Evolutionary conservation across 1,140 invertebrate species (phyloP).

Genomic region (Nautilus pompilius): DNA sequence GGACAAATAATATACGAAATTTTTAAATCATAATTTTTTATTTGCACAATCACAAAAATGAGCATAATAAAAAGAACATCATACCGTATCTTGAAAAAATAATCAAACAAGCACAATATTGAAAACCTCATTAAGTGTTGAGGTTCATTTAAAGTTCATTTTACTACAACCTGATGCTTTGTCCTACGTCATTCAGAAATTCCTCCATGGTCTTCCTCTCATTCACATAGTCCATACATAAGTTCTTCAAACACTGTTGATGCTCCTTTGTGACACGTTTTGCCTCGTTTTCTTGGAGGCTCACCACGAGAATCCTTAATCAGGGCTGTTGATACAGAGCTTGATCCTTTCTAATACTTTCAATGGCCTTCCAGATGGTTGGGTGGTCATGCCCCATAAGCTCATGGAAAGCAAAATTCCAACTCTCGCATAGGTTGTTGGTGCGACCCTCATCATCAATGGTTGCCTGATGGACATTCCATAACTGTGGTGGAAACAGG

Average conservation of each 20-base stretch:
- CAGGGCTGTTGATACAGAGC: neutral
- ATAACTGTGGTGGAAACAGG: conserved; percentile 3
- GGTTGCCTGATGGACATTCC: conserved; percentile 12
- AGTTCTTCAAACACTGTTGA: neutral
- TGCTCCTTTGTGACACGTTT: neutral
- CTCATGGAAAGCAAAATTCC: conserved; percentile 7
- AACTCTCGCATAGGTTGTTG: conserved; percentile 13
- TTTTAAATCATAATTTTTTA: no score
- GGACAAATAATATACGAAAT: no score
- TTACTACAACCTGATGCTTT: no score
- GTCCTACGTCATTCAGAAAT: no score
- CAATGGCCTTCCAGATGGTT: conserved; percentile 1
- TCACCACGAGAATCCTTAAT: neutral
- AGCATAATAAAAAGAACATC: no score
- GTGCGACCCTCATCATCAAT: conserved; percentile 3
- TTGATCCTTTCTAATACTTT: neutral
- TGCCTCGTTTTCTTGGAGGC: neutral
- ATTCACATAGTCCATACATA: conserved; percentile 3
- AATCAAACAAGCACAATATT: no score
- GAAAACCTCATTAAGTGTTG: no score
- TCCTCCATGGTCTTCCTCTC: no score
- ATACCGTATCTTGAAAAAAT: no score
- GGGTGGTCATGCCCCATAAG: conserved; percentile 13
- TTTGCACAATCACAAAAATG: no score
- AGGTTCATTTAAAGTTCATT: no score